Evolutionary conservation across 2,797 vertebrate genomes (phyloP), one percentile per base, ranked within the genome.

Genomic region (Choloepus didactylus): DNA sequence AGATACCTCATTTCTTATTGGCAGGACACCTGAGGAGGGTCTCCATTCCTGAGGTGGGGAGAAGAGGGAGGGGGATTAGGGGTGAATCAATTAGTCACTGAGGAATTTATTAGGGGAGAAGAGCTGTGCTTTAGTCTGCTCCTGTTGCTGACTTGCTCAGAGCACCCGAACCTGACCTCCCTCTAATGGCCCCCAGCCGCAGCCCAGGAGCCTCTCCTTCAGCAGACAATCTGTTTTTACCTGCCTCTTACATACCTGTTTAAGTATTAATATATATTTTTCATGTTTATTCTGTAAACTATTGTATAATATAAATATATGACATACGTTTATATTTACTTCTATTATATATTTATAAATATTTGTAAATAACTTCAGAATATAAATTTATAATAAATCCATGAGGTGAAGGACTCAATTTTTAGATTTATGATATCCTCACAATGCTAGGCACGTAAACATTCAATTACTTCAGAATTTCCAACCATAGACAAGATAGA

Each of bases 381-480:
- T 14, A 70, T 62, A 77, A 93, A 77, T 10, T 51, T 73, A 5
- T 51, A 91, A 87, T 76, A 95, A 88, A 95, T 64, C 46, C 46
- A 77, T 5, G 14, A 79, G 19, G 7, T 15, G 38, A 92, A 44
- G 46, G 23, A 84, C 10, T 31, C 56, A 60, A 31, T 64, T 64
- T 62, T 62, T 27, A 16, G 35, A 88, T 79, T 69, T 93, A 66
- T 77, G 11, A 8, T 80, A 62, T 51, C 6, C 6, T 89, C 41
- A 21, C 25, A 72, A 64, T 54, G 21, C 31, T 91, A 91, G 67
- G 38, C 44, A 25, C 66, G 76, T 75, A 92, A 89, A 87, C 44
- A 89, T 54, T 95, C 38, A 81, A 64, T 94, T 94, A 90, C 89
- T 87, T 95, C 92, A 95, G 54, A 96, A 70, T 95, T 97, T 95